Conservation (phyloP, 2,113 vertebrate species). For the Empidonax traillii region DNA sequence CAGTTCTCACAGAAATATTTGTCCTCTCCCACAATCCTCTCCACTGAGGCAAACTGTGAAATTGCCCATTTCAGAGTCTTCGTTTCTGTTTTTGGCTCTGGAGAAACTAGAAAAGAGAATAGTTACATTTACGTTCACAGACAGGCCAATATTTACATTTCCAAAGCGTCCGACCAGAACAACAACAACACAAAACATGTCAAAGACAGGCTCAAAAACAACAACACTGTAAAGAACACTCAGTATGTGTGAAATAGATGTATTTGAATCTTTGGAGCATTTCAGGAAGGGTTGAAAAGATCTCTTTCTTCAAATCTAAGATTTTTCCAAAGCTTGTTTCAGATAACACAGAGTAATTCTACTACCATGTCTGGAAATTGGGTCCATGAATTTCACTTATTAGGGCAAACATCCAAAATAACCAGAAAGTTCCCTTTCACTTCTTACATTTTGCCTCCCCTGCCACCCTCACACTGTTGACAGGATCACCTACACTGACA, state of each 20-base stretch:
- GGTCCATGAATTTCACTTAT: not conserved
- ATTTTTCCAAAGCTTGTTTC: not conserved
- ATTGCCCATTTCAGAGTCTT: conserved; percentile 97
- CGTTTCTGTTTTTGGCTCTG: conserved; percentile 91
- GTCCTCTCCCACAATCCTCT: conserved; percentile 95
- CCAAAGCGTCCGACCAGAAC: not conserved
- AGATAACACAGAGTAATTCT: not conserved
- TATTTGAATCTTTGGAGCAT: not conserved
- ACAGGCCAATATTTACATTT: not conserved
- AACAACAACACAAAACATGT: not conserved
- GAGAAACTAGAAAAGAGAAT: conserved; percentile 84
- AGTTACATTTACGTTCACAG: not conserved
- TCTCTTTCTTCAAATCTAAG: not conserved
- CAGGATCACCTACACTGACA: not conserved
- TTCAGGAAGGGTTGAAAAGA: not conserved
- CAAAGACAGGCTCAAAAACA: not conserved
- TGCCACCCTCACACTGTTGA: not conserved
- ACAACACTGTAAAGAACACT: not conserved
- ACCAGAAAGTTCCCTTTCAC: not conserved
- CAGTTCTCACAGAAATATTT: conserved; percentile 99
- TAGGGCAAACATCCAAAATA: not conserved
- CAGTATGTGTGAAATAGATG: not conserved
- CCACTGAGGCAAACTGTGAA: conserved; percentile 96
- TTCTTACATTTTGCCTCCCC: not conserved
- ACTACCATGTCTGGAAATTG: not conserved